Base-by-base conservation (phyloP, 2,797 vertebrate species). In the Cyclura pinguis region DNA sequence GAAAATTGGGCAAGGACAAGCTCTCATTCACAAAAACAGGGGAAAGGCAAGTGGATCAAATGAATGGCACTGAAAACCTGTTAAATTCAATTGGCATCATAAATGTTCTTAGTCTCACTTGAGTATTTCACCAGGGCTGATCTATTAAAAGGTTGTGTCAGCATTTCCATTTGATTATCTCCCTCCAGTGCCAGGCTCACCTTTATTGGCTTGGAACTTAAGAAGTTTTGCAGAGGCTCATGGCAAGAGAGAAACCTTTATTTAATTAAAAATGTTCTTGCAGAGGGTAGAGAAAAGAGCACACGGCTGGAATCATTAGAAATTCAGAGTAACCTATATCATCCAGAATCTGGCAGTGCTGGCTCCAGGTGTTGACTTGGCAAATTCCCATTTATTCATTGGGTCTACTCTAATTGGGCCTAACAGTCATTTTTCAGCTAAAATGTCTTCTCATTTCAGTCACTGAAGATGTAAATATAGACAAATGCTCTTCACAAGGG, bases 31-130 rank as follows among this genome's bases (percentile, higher is more conserved):
- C 42, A 94, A 82, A 80, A 94, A 22, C 91, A 64, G 93, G 95
- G 50, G 50, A 64, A 13, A 22, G 13, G 95, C 95, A 94, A 97
- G 96, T 97, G 97, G 97, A 97, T 97, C 93, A 93, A 97, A 97
- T 98, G 97, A 97, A 91, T 88, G 92, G 91, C 95, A 88, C 96
- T 96, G 96, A 64, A 47, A 96, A 96, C 96, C 97, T 96, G 95
- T 97, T 97, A 97, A 97, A 97, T 7, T 84, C 95, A 96, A 93
- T 96, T 96, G 96, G 96, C 97, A 97, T 95, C 95, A 96, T 94
- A 93, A 96, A 95, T 95, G 95, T 94, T 95, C 95, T 94, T 94
- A 78, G 95, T 97, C 80, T 81, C 97, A 64, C 22, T 94, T 93
- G 97, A 96, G 62, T 92, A 88, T 97, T 96, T 95, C 47, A 50